Base-by-base conservation (phyloP, 2,113 vertebrate genomes). In the Solea senegalensis region DNA sequence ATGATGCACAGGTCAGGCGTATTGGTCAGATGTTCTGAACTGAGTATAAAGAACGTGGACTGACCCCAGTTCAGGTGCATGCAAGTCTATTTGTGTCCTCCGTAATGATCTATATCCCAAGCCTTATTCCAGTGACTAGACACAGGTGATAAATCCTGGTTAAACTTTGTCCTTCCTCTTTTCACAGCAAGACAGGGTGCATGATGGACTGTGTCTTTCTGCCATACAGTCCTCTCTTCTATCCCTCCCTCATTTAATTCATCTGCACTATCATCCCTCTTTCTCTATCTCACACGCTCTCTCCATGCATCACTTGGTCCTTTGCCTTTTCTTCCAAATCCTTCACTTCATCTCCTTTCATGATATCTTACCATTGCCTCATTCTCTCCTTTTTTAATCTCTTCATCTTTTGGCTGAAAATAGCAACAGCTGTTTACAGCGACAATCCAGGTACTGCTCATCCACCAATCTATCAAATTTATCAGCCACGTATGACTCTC, bases 161-260 rank as follows among this genome's bases (percentile, higher is more conserved):
- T 90, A 90, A 87, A 90, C 79, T 85, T 88, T 89, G 90, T 88
- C 90, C 89, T 91, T 91, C 88, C 83, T 89, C 83, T 85, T 84
- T 86, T 88, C 87, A 80, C 48, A 52, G 75, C 14, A 16, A 83
- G 87, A 88, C 88, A 78, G 64, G 63, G 54, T 74, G 65, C 77
- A 88, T 88, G 88, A 91, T 91, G 87, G 81, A 89, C 84, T 74
- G 77, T 82, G 72, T 89, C 78, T 86, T 77, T 81, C 69, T 59
- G 46, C 74, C 56, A 65, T 71, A 66, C 76, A 74, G 76, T 68
- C 78, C 68, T 72, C 60, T 40, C 52, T 74, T 65, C 49, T 0
- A 53, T 76, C 74, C 69, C 57, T 76, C 76, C 65, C 72, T 80
- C 79, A 40, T 84, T 86, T 81, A 79, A 73, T 75, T 65, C 79